Percentiles rank a stretch among this genome's conserved stretches.
These are phyloP conservation scores for Clarias platycephalus DNA, from an alignment of 2,797 vertebrate genomes.

Conservation along the genomic window DNA sequence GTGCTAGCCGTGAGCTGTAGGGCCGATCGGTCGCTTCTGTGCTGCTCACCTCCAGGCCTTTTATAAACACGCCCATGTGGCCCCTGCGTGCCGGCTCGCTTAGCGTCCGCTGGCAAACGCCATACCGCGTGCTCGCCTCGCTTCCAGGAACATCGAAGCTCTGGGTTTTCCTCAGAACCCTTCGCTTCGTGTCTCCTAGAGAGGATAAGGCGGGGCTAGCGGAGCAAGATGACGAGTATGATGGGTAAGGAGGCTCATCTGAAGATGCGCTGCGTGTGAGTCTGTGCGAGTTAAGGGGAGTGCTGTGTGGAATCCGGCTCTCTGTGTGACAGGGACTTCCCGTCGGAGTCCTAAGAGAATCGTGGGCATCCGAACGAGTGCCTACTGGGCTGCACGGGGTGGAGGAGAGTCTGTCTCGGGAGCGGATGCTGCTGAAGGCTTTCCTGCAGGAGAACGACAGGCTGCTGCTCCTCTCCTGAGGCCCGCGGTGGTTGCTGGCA, in stretches of 20 bases:
- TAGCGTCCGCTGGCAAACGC: conserved; percentile 69
- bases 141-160: conserved; percentile 82
- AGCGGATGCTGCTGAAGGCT: conserved; percentile 61
- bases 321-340: conserved; percentile 48
- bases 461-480: conserved; percentile 64
- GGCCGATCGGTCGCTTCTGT: conserved; percentile 70
- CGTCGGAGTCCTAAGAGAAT: conserved; percentile 18
- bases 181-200: conserved; percentile 62
- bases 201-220: conserved; percentile 33
- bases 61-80: conserved; percentile 81
- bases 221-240: conserved; percentile 36
- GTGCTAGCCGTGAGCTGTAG: conserved; percentile 64
- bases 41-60: conserved; percentile 85
- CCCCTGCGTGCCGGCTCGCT: conserved; percentile 73
- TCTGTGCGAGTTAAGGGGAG: conserved; percentile 60
- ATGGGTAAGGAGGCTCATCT: conserved; percentile 63
- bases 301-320: conserved; percentile 46
- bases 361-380: conserved; percentile 32
- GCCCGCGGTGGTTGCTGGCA: conserved; percentile 51
- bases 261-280: conserved; percentile 65
- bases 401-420: conserved; percentile 60
- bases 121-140: conserved; percentile 63
- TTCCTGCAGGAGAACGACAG: conserved; percentile 64
- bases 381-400: conserved; percentile 54
- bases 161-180: conserved; percentile 82